Evolutionary conservation across 1,140 invertebrate genomes (phyloP), one percentile per base, ranked within the genome.

Genomic region (Parapsyche elsis): DNA sequence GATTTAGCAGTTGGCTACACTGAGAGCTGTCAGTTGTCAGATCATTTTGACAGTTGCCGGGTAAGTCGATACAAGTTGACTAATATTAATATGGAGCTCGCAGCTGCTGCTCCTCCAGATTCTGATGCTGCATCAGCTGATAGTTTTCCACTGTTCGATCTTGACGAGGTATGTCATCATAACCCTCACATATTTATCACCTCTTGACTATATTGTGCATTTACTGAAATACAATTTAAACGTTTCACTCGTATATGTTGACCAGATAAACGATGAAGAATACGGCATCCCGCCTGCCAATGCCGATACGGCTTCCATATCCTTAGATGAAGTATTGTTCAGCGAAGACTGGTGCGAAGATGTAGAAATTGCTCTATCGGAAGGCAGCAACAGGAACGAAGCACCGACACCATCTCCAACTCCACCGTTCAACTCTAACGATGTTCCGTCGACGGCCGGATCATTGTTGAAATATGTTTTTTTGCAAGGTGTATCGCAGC

Each of bases 241-340:
- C 12, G 23, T 19, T 76, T 7, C 26, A 21, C 59, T 23, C 30
- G 2, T 30, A 30, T 61, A 61, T 61, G 10, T 24, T 76, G 71
- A 38, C n/a, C 38, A 90, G 93, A 87, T 96, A 80, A 94, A 96
- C 88, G 95, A 95, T 89, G 90, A 91, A 24, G 95, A 96, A 87
- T 96, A 94, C 89, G 93, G 94, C 81, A 93, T 96, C 85, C 95
- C 95, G 71, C 90, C 92, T 53, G 91, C 95, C 73, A 92, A 92
- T 74, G 91, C 92, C 12, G 75, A 77, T 19, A 84, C 88, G 94
- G 81, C 95, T 94, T 77, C 75, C 1, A 64, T 77, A n/a, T 94
- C 95, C 0, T 88, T 97, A 82, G 95, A 97, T 86, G 95, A 94
- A 85, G 95, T 96, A 84, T 87, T 97, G 45, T 80, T 95, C 95